These are phyloP conservation scores for Enchytraeus crypticus DNA, from an alignment of 2,888 invertebrate genomes.

Conservation along the genomic window DNA sequence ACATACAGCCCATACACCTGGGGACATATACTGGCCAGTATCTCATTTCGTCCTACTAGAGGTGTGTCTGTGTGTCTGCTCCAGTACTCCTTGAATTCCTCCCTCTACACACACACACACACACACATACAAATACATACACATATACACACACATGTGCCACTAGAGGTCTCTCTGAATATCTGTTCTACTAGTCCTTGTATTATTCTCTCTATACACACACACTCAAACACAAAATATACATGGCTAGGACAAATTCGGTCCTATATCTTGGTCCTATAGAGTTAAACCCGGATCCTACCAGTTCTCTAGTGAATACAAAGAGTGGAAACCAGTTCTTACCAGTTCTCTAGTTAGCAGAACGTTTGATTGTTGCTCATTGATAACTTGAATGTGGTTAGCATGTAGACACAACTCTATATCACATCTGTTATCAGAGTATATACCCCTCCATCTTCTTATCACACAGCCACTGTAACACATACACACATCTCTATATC, in stretches of 20 bases:
- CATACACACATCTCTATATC: slow-evolving; percentile 67
- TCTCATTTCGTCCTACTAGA: slow-evolving; percentile 66
- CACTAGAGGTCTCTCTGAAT: no score
- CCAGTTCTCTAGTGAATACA: no score
- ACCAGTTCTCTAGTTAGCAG: slow-evolving; percentile 44
- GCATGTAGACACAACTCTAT: slow-evolving; percentile 65
- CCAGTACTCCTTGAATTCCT: slow-evolving; percentile 69
- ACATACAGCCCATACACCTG: slow-evolving; percentile 76
- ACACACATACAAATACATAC: no score
- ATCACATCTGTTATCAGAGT: slow-evolving; percentile 58
- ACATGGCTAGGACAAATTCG: no score
- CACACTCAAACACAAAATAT: no score
- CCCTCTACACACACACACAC: slow-evolving; percentile 53
- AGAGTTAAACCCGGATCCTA: no score
- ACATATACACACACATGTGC: no score
- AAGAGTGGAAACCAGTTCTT: no score
- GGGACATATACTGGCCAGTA: slow-evolving; percentile 73
- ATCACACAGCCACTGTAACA: slow-evolving; percentile 71
- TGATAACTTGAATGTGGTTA: slow-evolving; percentile 58
- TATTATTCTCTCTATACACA: no score
- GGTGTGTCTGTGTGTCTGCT: slow-evolving; percentile 57
- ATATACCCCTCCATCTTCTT: slow-evolving; percentile 62
- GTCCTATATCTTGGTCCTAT: no score
- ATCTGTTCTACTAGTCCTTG: no score
- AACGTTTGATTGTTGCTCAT: slow-evolving; percentile 42